Percentiles rank a stretch among this genome's conserved stretches.
Conservation (phyloP, 2,888 invertebrate species). For the Epinotia ramella region DNA sequence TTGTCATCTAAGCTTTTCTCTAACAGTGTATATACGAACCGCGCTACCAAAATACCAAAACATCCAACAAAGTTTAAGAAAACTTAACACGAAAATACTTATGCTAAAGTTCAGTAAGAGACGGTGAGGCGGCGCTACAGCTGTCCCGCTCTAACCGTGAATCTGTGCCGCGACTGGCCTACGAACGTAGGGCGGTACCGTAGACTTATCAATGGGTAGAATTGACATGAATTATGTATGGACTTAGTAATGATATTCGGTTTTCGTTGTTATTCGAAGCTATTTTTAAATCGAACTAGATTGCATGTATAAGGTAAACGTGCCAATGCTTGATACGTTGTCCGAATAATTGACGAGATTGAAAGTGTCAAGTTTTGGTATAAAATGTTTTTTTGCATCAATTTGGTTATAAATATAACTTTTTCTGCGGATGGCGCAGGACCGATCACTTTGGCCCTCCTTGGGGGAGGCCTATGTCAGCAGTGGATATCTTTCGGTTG, state of each 20-base stretch:
- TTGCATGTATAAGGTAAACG: too few relatives aligned
- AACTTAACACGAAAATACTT: slow-evolving; percentile 18
- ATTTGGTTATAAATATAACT: too few relatives aligned
- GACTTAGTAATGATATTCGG: background rate
- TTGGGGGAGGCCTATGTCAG: too few relatives aligned
- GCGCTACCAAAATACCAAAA: background rate
- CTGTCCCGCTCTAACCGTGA: slow-evolving; percentile 62
- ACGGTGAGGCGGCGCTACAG: slow-evolving; percentile 48
- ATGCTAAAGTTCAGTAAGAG: slow-evolving; percentile 55
- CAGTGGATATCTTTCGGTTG: too few relatives aligned
- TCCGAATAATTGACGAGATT: too few relatives aligned
- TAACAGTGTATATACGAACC: background rate
- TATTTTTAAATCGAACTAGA: background rate
- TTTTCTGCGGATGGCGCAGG: too few relatives aligned
- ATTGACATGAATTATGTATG: slow-evolving; percentile 33
- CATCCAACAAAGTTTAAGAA: slow-evolving; percentile 16
- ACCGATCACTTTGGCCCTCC: too few relatives aligned
- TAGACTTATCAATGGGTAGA: slow-evolving; percentile 58
- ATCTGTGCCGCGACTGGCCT: slow-evolving; percentile 75
- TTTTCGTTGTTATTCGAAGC: slow-evolving; percentile 3
- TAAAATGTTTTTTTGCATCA: too few relatives aligned
- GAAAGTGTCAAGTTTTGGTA: too few relatives aligned
- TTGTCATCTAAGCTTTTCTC: background rate
- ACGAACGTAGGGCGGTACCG: slow-evolving; percentile 69
- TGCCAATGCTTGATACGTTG: too few relatives aligned